Evolutionary conservation across 2,113 vertebrate genomes (phyloP), one percentile per base, ranked within the genome.

Genomic region (Seriola dumerili): DNA sequence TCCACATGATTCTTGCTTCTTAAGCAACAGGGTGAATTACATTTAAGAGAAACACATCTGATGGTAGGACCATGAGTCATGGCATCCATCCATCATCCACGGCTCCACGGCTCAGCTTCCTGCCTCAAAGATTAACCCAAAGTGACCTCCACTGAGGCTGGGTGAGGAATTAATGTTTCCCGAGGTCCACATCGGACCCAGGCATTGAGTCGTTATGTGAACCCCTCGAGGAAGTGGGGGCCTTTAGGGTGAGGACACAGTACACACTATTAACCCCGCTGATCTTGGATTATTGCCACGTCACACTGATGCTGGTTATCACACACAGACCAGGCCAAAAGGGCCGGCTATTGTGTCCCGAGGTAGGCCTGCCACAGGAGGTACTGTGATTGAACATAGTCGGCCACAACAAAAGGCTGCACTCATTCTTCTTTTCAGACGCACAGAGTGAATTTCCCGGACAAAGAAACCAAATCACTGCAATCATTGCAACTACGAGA

Each of bases 201-300:
- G 61, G 29, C 61, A 1, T 46, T 23, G 8, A 48, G 58, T 69
- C 19, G 63, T 80, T 66, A 70, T 50, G 34, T 85, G 54, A 73
- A 80, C 42, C 75, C 74, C 66, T 78, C 14, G 17, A 50, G 80
- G 61, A 80, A 86, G 72, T 14, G 64, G 55, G 71, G 36, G 57
- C 9, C 50, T 46, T 59, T 29, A 12, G 57, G 75, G 81, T 79
- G 80, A 81, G 23, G 70, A 85, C 88, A 83, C 23, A 46, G 85
- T 78, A 87, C 76, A 93, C 86, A 92, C 89, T 70, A 92, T 93
- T 94, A 94, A 92, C 91, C 90, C 65, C 75, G 72, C 55, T 88
- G 87, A 78, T 89, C 88, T 77, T 61, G 72, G 63, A 70, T 84
- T 85, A 87, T 73, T n/a, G 85, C 46, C 84, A 66, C 5, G 36